Evolutionary conservation across 1,140 invertebrate species (phyloP), one percentile per base, ranked within the genome.

Genomic region (Pseudomyrmex cubaensis): DNA sequence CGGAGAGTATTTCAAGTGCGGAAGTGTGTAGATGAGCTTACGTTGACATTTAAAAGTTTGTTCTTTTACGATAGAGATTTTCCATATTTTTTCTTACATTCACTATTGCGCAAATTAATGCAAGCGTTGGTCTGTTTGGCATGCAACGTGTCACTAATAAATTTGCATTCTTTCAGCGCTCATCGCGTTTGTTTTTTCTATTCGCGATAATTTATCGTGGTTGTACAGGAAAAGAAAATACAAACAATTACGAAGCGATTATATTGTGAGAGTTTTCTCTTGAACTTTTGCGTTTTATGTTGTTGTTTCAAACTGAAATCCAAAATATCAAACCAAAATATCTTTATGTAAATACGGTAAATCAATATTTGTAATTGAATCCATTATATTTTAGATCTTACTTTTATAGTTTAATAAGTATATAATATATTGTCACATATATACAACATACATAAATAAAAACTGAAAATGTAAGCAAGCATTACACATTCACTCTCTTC

Each of bases 41-140:
- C 13, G 13, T n/a, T 8, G 13, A 5, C 2, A 1, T 70, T 62
- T 62, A 25, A 62, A 7, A 4, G n/a, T 17, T 13, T 61, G 20
- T 66, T 35, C 12, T 59, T 17, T 59, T 17, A 5, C 9, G n/a
- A 2, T 17, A 35, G 0, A 8, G 2, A 17, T 46, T 66, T 12
- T n/a, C 4, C 25, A 25, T 35, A 1, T 59, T 59, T 62, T 7
- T 25, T 17, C 35, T 35, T 35, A 7, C 13, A 8, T 56, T 25
- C 9, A 64, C 10, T 17, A 7, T 67, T 70, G 44, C 64, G 64
- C 20, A 15, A 78, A 17, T 70, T 17, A 59, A 61, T 12, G 76
- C 54, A 72, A 80, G 20, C 25, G 22, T 77, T 1, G 22, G 2
- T 13, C 12, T 20, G 22, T 12, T 20, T 54, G 12, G 17, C 9